A percentile compares a stretch with the other conserved stretches of the same genome.
Evolutionary conservation across 1,140 invertebrate species (phyloP).

Genomic region (Drosophila punjabiensis): DNA sequence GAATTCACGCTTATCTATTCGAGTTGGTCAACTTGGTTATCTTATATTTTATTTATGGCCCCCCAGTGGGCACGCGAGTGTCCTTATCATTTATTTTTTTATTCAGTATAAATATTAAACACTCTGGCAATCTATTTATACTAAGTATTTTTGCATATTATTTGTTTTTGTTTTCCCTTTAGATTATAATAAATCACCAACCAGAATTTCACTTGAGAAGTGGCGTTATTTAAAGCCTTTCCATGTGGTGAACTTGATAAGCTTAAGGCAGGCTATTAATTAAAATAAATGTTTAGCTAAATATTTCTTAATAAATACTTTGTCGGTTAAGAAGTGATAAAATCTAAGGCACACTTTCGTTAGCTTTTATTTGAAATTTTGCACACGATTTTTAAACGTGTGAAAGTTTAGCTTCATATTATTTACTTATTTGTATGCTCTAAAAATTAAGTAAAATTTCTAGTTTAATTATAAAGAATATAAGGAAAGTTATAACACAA

Average conservation of each 20-base stretch:
- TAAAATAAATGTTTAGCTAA: slow-evolving; percentile 3
- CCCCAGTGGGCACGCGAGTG: slow-evolving; percentile 28
- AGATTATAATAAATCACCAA: slow-evolving; percentile 9
- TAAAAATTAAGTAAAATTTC: not conserved
- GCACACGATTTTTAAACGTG: slow-evolving; percentile 23
- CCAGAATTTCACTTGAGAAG: not conserved
- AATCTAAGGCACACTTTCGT: not conserved
- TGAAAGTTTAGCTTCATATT: not conserved
- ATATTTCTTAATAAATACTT: not conserved
- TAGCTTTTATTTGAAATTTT: slow-evolving; percentile 2
- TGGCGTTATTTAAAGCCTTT: not conserved
- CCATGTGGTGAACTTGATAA: not conserved
- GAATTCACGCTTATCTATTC: slow-evolving; percentile 17
- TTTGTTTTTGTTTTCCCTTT: not conserved
- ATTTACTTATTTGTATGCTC: slow-evolving; percentile 5
- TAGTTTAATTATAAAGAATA: not conserved
- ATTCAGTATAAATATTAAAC: slow-evolving; percentile 26
- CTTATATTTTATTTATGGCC: slow-evolving; percentile 30
- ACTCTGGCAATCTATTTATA: slow-evolving; percentile 9
- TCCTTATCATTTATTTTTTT: slow-evolving; percentile 8
- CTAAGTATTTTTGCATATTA: slow-evolving; percentile 3
- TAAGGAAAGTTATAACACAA: not conserved
- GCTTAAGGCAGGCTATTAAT: not conserved
- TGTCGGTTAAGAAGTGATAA: not conserved
- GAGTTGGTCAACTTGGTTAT: slow-evolving; percentile 17